A percentile compares a stretch with the other conserved stretches of the same genome.
Evolutionary conservation across 2,113 vertebrate species (phyloP).

Genomic region (Dicaeum eximium): DNA sequence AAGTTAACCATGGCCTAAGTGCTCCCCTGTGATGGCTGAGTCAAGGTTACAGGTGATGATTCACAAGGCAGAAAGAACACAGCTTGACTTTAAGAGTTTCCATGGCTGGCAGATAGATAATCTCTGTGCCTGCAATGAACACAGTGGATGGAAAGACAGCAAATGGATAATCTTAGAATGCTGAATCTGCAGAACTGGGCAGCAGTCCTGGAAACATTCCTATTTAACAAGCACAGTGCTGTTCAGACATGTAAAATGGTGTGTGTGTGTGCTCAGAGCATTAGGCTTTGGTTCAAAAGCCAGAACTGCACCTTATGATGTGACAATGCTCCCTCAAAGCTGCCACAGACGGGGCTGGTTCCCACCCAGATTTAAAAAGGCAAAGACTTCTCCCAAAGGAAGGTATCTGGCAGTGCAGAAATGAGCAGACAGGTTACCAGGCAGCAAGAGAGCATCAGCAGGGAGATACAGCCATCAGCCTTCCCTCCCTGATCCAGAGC

Average conservation of each 20-base stretch:
- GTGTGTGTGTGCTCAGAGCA: neutral
- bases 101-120: neutral
- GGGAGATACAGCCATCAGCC: neutral
- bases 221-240: neutral
- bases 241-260: neutral
- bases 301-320: neutral
- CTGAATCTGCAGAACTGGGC: neutral
- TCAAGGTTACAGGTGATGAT: conserved; percentile 7
- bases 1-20: neutral
- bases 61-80: neutral
- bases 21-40: neutral
- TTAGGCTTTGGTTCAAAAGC: neutral
- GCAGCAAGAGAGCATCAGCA: neutral
- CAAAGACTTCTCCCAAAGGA: neutral
- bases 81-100: neutral
- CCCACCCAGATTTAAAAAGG: neutral
- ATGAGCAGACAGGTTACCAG: neutral
- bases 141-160: neutral
- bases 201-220: neutral
- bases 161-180: conserved; percentile 22
- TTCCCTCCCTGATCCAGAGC: neutral
- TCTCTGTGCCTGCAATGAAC: neutral
- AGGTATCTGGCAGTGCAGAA: neutral
- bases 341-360: neutral
- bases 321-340: neutral